Base-by-base conservation (phyloP, 2,888 invertebrate genomes). In the Ceramica pisi region DNA sequence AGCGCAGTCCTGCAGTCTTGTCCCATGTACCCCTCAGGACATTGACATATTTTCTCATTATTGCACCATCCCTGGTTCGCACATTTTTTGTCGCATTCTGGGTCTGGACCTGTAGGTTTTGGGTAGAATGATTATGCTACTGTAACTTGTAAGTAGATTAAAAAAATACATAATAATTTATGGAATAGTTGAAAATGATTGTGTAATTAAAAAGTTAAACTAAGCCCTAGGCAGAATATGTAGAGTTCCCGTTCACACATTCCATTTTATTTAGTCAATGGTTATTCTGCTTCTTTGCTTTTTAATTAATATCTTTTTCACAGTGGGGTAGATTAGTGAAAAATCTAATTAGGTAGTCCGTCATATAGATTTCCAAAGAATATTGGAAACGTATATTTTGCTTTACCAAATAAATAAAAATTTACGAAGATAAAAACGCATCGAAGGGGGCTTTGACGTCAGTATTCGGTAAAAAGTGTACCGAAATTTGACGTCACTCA, bases 1-100 rank as follows among this genome's bases (percentile, higher is more conserved):
- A 99, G 96, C 48, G 99, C 98, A 79, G 98, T 98, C 89, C 98
- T 97, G 87, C 99, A 99, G 90, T 98, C 98, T 87, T 98, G 98
- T 4, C 99, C 99, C 97, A 98, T 98, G 90, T 98, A 99, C 10
- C 98, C 98, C 89, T 98, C 98, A 41, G 98, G 98, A 92, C 99
- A 99, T 87, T 98, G 98, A 91, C 98, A 98, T 76, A 98, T 98
- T 92, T 98, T 98, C 86, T 98, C 97, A 85, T 97, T 97, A 92
- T 98, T 98, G 91, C 98, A 98, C 97, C 97, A 97, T 1, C 98
- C 98, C 84, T 98, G 98, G 91, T 98, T 98, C 38, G 98, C 98
- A 92, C 98, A 98, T 91, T 98, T 98, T 91, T 97, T 97, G 93
- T 98, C 98, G 94, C 98, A 98, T 93, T 98, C 98, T 60, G 98